Evolutionary conservation across 2,888 invertebrate genomes (phyloP), one percentile per base, ranked within the genome.

Genomic region (Melipona beecheii): DNA sequence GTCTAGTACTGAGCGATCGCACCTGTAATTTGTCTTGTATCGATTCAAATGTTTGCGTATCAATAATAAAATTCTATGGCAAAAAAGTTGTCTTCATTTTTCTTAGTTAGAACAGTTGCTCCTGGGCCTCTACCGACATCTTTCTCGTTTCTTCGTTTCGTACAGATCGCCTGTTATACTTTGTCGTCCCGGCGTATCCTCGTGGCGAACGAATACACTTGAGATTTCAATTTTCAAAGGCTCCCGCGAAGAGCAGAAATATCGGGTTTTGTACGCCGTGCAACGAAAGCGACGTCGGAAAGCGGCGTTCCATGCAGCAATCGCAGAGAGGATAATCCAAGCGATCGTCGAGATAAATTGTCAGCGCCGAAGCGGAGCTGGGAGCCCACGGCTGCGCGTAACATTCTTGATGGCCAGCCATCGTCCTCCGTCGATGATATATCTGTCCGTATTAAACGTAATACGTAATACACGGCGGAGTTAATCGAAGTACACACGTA

Each of bases 281-380:
- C n/a, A 50, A 66, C 19, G 19, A 11, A 27, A 21, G 5, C 31
- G 31, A 4, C 49, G 19, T 31, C 13, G 15, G 27, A 62, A 71
- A n/a, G n/a, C 31, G 31, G 4, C 49, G 19, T 31, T 17, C 43
- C 43, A 36, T 6, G n/a, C 21, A 36, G 70, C 27, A 43, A 24
- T n/a, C 54, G 9, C 19, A 52, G 13, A 50, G 60, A 70, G 36
- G 36, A 76, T 82, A 66, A 78, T 84, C 66, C 54, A 27, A 62
- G 36, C 71, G 65, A 74, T 83, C 77, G 21, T 17, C 64, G 36
- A 31, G 65, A 75, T 75, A 72, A 83, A 83, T 84, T 62, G 71
- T 71, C 64, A 52, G 31, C 31, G n/a, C 52, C 52, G 24, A 27
- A 13, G 15, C 17, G n/a, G 24, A 21, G 24, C 21, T 13, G 24